These are phyloP conservation scores for Pangasius mekongensis DNA, from an alignment of 2,797 vertebrate species.

Conservation along the genomic window DNA sequence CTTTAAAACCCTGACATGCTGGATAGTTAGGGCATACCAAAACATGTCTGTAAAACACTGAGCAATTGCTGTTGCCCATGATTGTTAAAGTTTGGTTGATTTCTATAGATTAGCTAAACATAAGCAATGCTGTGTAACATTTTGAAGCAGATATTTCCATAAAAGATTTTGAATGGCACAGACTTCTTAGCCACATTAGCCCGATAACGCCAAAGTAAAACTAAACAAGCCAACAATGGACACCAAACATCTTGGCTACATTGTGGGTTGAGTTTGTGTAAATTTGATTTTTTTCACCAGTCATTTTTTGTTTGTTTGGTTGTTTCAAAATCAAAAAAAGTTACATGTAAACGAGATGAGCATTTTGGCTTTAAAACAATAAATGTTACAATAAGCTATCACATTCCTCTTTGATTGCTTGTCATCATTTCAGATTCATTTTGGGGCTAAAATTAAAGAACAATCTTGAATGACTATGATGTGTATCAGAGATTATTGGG, in stretches of 20 bases:
- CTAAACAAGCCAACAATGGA: not conserved
- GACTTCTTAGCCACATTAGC: not conserved
- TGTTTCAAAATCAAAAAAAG: not conserved
- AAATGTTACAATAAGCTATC: not conserved
- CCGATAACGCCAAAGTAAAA: not conserved
- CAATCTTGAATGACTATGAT: not conserved
- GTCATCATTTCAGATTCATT: not conserved
- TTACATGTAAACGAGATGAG: not conserved
- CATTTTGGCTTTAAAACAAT: not conserved
- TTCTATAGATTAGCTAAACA: not conserved
- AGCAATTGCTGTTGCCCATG: not conserved
- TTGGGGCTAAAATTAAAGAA: not conserved
- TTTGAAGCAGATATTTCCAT: not conserved
- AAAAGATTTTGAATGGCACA: not conserved
- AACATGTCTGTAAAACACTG: not conserved
- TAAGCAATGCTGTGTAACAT: too few relatives aligned
- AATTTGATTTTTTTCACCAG: not conserved
- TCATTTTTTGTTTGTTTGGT: not conserved
- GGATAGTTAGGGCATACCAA: not conserved
- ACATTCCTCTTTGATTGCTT: not conserved
- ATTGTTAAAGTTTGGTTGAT: not conserved
- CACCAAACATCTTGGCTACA: not conserved
- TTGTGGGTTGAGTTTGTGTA: not conserved
- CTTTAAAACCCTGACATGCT: not conserved
- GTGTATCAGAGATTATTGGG: not conserved